Percentiles rank a stretch among this genome's conserved stretches.
Evolutionary conservation across 2,888 invertebrate genomes (phyloP).

Genomic region (Julus scanicus): DNA sequence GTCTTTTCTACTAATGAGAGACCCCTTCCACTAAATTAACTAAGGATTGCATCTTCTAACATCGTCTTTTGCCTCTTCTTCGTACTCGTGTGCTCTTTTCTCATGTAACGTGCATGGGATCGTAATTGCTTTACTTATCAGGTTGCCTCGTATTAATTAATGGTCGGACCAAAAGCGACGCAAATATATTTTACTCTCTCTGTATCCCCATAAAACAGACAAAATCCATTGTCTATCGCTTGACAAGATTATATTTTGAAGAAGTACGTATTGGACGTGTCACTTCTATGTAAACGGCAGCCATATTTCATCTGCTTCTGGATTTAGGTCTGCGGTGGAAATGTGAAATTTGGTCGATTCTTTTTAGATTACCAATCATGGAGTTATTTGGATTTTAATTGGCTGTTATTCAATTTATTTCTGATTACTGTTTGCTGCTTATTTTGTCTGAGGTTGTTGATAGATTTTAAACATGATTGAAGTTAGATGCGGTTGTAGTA

Average conservation of each 20-base stretch:
- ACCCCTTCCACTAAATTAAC: slow-evolving; percentile 38
- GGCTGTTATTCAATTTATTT: too few relatives aligned
- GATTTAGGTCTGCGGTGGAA: too few relatives aligned
- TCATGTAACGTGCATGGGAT: background rate
- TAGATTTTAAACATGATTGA: too few relatives aligned
- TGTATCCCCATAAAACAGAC: background rate
- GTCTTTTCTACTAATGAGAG: background rate
- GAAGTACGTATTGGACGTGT: background rate
- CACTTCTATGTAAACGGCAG: too few relatives aligned
- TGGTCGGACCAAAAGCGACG: slow-evolving; percentile 15
- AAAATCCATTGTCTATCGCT: background rate
- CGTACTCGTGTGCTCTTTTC: background rate
- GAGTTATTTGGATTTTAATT: too few relatives aligned
- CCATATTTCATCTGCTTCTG: too few relatives aligned
- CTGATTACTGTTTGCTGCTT: too few relatives aligned
- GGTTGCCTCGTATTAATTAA: slow-evolving; percentile 27
- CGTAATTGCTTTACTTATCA: slow-evolving; percentile 42
- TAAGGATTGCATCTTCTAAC: background rate
- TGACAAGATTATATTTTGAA: background rate
- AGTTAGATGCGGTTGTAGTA: too few relatives aligned
- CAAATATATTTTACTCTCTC: background rate
- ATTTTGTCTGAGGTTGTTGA: too few relatives aligned
- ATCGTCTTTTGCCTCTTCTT: background rate
- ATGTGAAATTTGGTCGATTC: too few relatives aligned
- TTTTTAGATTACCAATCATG: too few relatives aligned